Conservation (phyloP, 1,140 invertebrate species). For the Holotrichia oblita region DNA sequence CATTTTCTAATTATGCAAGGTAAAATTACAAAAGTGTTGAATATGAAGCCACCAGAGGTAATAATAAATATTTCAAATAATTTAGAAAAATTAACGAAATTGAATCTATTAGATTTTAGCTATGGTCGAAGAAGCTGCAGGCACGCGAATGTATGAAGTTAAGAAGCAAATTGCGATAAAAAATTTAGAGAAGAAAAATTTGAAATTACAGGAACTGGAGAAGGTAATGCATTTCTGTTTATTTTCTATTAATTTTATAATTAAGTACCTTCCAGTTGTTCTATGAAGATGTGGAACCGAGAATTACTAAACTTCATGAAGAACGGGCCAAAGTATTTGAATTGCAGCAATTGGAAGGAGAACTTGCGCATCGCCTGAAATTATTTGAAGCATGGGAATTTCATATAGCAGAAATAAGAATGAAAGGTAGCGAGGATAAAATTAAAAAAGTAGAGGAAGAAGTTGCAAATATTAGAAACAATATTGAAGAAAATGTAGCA, state of each 20-base stretch:
- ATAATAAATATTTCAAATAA: constrained; percentile 60
- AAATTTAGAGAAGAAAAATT: constrained; percentile 94
- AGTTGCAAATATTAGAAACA: constrained; percentile 47
- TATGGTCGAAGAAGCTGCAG: constrained; percentile 99
- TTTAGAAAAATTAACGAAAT: constrained; percentile 45
- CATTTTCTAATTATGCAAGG: constrained; percentile 99
- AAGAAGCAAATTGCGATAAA: constrained; percentile 91
- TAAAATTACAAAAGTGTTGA: constrained; percentile 97
- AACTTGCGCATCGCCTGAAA: constrained; percentile 85
- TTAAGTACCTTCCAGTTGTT: constrained; percentile 70
- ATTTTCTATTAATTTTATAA: neutral
- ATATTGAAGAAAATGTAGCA: neutral
- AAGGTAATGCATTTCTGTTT: constrained; percentile 66
- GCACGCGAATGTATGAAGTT: constrained; percentile 96
- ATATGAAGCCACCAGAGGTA: constrained; percentile 95
- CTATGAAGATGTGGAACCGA: constrained; percentile 89
- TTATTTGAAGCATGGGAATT: constrained; percentile 83
- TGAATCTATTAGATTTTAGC: constrained; percentile 66
- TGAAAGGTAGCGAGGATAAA: constrained; percentile 42
- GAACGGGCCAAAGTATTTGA: constrained; percentile 88
- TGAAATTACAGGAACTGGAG: constrained; percentile 88
- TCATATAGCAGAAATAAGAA: constrained; percentile 65
- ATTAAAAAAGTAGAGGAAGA: constrained; percentile 55
- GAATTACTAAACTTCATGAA: constrained; percentile 85
- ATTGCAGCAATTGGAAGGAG: constrained; percentile 86